Percentiles rank a stretch among this genome's conserved stretches.
phyloP scores from a whole-genome alignment of 92 coral and sea anemone genomes.

The Epizoanthus ramosus region DNA sequence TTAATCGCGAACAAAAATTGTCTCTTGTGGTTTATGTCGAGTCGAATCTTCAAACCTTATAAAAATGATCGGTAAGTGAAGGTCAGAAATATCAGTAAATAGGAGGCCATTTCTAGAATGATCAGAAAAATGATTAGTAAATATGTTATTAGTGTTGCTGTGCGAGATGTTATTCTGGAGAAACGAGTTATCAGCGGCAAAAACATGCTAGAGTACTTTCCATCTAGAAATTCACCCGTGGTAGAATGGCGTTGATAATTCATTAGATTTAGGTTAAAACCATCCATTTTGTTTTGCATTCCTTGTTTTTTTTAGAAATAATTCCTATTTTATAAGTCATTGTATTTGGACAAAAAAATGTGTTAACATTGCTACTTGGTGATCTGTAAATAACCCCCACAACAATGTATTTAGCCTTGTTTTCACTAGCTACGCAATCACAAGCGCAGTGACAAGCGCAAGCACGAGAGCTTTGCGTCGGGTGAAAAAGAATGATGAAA shows the following conservation, averaged over 20 bases:
- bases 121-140: conserved; percentile 43
- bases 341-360: conserved; percentile 26
- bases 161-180: conserved; percentile 63
- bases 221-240: conserved; percentile 64
- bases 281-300: conserved; percentile 49
- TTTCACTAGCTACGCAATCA: too few relatives aligned
- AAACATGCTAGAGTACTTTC: conserved; percentile 55
- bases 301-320: conserved; percentile 53
- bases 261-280: conserved; percentile 44
- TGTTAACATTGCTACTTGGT: too few relatives aligned
- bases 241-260: conserved; percentile 44
- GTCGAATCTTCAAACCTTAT: too few relatives aligned
- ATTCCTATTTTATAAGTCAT: conserved; percentile 39
- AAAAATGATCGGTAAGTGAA: conserved; percentile 61
- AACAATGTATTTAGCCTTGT: too few relatives aligned
- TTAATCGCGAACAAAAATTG: conserved; percentile 31
- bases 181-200: conserved; percentile 49
- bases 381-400: conserved; percentile 51
- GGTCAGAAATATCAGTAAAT: conserved; percentile 68
- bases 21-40: not conserved
- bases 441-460: too few relatives aligned
- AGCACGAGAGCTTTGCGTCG: too few relatives aligned
- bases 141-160: conserved; percentile 64
- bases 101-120: too few relatives aligned
- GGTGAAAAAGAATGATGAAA: too few relatives aligned